Base-by-base conservation (phyloP, 2,888 invertebrate genomes). In the Mythimna ferrago region DNA sequence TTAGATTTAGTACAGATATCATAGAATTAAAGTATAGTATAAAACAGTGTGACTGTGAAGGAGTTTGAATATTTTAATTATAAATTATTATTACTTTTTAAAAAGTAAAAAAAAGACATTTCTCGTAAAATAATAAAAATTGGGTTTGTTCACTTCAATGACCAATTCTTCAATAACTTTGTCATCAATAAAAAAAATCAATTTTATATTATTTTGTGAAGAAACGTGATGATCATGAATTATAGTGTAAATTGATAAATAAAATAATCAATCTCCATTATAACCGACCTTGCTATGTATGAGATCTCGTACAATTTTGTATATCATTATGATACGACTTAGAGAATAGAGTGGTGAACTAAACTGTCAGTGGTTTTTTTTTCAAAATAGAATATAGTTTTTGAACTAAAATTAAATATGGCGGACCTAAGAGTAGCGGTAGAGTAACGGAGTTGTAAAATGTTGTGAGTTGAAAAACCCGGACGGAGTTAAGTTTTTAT, bases 1-100 rank as follows among this genome's bases (percentile, higher is more conserved):
- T 80, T 87, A 86, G 83, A 67, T 54, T 74, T 85, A 84, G 80
- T 62, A 81, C 82, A 86, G 72, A 90, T 89, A 89, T 89, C 87
- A 87, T 88, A 88, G 86, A 56, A 57, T 10, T 81, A 78, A 38
- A 68, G 6, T 81, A 66, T 88, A 88, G 72, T 68, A 61, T 78
- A 83, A 77, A 78, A 66, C 81, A 84, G 89, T 86, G 70, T 84
- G 85, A 87, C 80, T 88, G 86, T 86, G 69, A 71, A 38, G 51
- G 64, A 66, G 63, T 62, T 65, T 86, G 54, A 61, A 76, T 63
- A 6, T 81, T 75, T 76, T 77, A 80, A 48, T 78, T 75, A 74
- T 71, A 71, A 80, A 81, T 78, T 61, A 41, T 57, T 54, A 21
- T 61, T 26, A 76, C 19, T 38, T n/a, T 38, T 26, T 21, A 14